These are phyloP conservation scores for Listronotus oregonensis DNA, from an alignment of 1,140 invertebrate species.

Conservation along the genomic window DNA sequence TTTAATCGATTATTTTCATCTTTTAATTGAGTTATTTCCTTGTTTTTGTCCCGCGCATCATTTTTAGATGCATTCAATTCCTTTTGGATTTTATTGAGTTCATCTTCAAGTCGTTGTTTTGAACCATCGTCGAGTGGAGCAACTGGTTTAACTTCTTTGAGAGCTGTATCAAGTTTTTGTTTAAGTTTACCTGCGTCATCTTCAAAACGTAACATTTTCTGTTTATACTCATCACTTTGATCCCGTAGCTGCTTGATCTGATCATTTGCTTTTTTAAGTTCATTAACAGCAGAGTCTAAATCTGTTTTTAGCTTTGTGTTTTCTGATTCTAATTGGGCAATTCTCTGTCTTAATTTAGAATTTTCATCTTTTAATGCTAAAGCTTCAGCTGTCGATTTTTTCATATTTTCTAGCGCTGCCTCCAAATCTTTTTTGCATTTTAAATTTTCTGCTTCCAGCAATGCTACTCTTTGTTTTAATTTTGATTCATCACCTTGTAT, in stretches of 20 bases:
- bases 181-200: slow-evolving; percentile 23
- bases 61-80: slow-evolving; percentile 15
- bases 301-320: slow-evolving; percentile 28
- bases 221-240: slow-evolving; percentile 21
- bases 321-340: slow-evolving; percentile 27
- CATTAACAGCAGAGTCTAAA: slow-evolving; percentile 11
- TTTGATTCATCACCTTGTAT: slow-evolving; percentile 28
- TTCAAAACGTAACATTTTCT: slow-evolving; percentile 16
- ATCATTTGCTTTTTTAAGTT: slow-evolving; percentile 22
- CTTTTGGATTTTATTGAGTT: slow-evolving; percentile 27
- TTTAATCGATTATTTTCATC: slow-evolving; percentile 22
- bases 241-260: slow-evolving; percentile 22
- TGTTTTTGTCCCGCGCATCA: slow-evolving; percentile 4
- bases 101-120: slow-evolving; percentile 11
- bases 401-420: slow-evolving; percentile 19
- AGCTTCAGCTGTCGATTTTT: slow-evolving; percentile 6
- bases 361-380: slow-evolving; percentile 27
- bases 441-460: slow-evolving; percentile 25
- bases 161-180: slow-evolving; percentile 11
- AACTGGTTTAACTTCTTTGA: background rate
- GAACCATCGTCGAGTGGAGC: background rate
- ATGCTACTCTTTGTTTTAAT: slow-evolving; percentile 29
- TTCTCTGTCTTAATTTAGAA: slow-evolving; percentile 26
- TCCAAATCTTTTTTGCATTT: slow-evolving; percentile 33
- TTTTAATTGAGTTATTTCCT: slow-evolving; percentile 10